These are phyloP conservation scores for Chlorodrepanis virens DNA, from an alignment of 2,113 vertebrate genomes.

Conservation along the genomic window DNA sequence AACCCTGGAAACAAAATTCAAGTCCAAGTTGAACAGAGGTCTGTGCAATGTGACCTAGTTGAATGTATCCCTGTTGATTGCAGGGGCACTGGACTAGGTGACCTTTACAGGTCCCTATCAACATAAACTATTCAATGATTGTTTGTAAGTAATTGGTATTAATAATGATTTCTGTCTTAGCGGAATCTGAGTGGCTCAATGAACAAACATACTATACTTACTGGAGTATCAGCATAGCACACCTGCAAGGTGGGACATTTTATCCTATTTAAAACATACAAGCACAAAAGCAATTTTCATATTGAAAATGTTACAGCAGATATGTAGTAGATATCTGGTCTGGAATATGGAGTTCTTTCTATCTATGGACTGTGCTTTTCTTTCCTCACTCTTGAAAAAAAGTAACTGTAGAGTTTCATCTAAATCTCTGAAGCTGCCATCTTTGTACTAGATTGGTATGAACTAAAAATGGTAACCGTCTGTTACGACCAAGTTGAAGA, in stretches of 20 bases:
- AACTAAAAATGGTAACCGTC: not conserved
- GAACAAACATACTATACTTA: not conserved
- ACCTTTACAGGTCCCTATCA: not conserved
- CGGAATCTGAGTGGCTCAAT: not conserved
- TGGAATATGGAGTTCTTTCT: not conserved
- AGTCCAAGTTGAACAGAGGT: accelerated
- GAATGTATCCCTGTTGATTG: not conserved
- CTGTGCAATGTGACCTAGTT: not conserved
- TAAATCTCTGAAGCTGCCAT: not conserved
- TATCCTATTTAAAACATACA: not conserved
- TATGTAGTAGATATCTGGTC: accelerated
- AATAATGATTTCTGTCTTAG: not conserved
- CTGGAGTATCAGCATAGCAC: not conserved
- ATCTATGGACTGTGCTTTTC: not conserved
- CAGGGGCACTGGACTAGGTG: not conserved
- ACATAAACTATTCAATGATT: not conserved
- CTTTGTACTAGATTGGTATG: not conserved
- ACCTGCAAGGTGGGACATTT: not conserved
- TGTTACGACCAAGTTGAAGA: not conserved
- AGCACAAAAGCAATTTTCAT: not conserved
- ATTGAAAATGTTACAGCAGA: not conserved
- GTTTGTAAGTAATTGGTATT: not conserved
- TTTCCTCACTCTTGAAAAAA: not conserved
- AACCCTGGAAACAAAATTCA: not conserved
- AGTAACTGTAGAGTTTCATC: not conserved